phyloP scores from a whole-genome alignment of 2,113 vertebrate genomes.

The Mus musculus region GRCm39 chr3:130422501-130423000 shows the following conservation, averaged over 20 bases:
- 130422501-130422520: slow-evolving; percentile 53
- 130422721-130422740: not conserved
- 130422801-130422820: not conserved
- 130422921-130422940: not conserved
- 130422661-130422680: not conserved
- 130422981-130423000: slow-evolving; percentile 62
- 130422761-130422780: slow-evolving; percentile 3
- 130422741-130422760: not conserved
- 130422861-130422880: not conserved
- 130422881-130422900: not conserved
- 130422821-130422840: not conserved
- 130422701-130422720: not conserved
- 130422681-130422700: not conserved
- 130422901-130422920: not conserved
- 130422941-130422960: slow-evolving; percentile 12
- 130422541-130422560: not conserved
- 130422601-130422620: not conserved
- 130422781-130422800: not conserved
- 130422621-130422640: not conserved
- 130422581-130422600: not conserved
- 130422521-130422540: not conserved
- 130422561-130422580: not conserved
- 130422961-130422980: not conserved
- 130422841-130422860: not conserved
- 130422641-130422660: not conserved